phyloP scores from a whole-genome alignment of 1,140 invertebrate genomes.

The Lasioglossum albipes region DNA sequence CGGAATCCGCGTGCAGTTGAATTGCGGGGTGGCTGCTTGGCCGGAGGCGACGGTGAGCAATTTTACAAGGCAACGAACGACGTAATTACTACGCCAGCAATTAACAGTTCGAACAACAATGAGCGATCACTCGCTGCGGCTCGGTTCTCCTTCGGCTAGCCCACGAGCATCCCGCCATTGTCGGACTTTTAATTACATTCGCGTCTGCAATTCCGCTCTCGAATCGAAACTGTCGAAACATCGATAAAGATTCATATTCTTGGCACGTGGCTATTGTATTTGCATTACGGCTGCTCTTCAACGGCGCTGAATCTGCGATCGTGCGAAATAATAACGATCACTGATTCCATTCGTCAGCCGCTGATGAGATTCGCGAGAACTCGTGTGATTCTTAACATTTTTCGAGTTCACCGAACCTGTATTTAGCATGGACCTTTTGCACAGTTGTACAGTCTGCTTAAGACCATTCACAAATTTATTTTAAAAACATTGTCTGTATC shows the following conservation, averaged over 20 bases:
- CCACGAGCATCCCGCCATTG: not conserved
- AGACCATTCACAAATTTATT: too few species aligned
- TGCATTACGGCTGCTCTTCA: not conserved
- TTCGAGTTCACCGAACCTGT: too few species aligned
- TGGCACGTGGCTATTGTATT: not conserved
- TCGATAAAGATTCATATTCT: not conserved
- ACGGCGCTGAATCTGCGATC: too few species aligned
- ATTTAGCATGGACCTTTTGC: too few species aligned
- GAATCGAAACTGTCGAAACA: not conserved
- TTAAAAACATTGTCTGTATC: too few species aligned
- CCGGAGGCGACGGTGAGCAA: slow-evolving; percentile 82
- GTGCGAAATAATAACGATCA: too few species aligned
- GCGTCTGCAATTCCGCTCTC: not conserved
- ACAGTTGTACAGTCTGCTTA: too few species aligned
- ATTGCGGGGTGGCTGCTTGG: slow-evolving; percentile 85
- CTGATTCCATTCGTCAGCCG: not conserved
- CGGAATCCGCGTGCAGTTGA: slow-evolving; percentile 84
- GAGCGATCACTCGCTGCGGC: not conserved
- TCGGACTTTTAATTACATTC: slow-evolving; percentile 47
- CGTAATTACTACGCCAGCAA: slow-evolving; percentile 40
- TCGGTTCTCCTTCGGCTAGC: not conserved
- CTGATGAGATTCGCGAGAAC: not conserved
- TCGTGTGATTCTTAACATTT: too few species aligned
- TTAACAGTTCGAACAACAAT: slow-evolving; percentile 50
- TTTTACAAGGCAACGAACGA: slow-evolving; percentile 15